Conservation (phyloP, 2,888 invertebrate species). For the Aphodius granarius region DNA sequence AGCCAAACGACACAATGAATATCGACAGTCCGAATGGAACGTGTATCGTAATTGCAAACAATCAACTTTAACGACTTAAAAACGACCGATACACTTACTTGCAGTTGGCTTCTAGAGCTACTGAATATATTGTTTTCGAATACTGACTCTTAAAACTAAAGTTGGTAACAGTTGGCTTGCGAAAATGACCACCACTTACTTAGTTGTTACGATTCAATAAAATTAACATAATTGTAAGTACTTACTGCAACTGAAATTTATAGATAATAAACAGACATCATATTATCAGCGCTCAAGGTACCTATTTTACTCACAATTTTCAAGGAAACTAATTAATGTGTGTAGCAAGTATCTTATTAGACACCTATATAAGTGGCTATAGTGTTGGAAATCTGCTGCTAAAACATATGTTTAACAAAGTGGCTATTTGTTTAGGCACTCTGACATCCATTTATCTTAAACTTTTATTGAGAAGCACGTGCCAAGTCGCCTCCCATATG, state of each 20-base stretch:
- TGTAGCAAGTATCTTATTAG: background rate
- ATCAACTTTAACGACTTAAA: background rate
- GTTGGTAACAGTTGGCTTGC: background rate
- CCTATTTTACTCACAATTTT: too few relatives aligned
- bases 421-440: background rate
- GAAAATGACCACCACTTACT: background rate
- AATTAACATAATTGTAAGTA: background rate
- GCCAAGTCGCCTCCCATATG: background rate
- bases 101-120: background rate
- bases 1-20: background rate
- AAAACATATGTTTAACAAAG: background rate
- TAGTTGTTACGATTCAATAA: background rate
- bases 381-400: background rate
- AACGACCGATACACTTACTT: background rate
- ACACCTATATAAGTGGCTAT: background rate
- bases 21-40: background rate
- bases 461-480: background rate
- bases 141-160: background rate
- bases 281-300: too few relatives aligned
- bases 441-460: background rate
- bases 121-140: background rate
- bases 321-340: too few relatives aligned
- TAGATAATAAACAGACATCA: background rate
- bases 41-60: background rate
- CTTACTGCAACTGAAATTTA: background rate